Percentiles rank a stretch among this genome's conserved stretches.
Conservation (phyloP, 2,797 vertebrate species). For the Clarias pachynema region DNA sequence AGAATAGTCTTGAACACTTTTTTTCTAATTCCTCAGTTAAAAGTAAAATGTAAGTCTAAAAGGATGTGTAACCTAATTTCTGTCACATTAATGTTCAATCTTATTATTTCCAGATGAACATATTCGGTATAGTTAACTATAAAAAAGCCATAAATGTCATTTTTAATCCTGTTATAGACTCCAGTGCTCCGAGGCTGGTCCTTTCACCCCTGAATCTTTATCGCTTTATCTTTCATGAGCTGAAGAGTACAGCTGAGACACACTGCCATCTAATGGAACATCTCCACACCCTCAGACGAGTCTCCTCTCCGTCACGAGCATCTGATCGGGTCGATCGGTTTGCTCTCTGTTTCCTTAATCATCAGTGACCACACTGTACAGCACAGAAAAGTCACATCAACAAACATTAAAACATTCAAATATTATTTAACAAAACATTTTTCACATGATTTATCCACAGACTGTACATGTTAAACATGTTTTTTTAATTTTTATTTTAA, state of each 20-base stretch:
- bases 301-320: not conserved
- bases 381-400: not conserved
- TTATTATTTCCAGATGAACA: slow-evolving; percentile 6
- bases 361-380: not conserved
- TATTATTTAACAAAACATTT: not conserved
- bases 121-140: not conserved
- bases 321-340: not conserved
- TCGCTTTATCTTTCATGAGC: not conserved
- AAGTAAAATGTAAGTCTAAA: not conserved
- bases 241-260: slow-evolving; percentile 28
- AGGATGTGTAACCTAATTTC: not conserved
- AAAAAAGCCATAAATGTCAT: slow-evolving; percentile 21
- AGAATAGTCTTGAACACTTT: not conserved
- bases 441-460: not conserved
- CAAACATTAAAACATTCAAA: not conserved
- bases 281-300: slow-evolving; percentile 8
- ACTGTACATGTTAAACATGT: not conserved
- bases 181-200: not conserved
- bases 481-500: not conserved
- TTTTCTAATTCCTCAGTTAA: not conserved
- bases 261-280: slow-evolving; percentile 55
- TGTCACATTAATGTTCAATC: not conserved
- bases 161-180: not conserved
- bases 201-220: not conserved
- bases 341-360: not conserved